These are phyloP conservation scores for Poecile atricapillus DNA, from an alignment of 2,113 vertebrate genomes.

Conservation along the genomic window DNA sequence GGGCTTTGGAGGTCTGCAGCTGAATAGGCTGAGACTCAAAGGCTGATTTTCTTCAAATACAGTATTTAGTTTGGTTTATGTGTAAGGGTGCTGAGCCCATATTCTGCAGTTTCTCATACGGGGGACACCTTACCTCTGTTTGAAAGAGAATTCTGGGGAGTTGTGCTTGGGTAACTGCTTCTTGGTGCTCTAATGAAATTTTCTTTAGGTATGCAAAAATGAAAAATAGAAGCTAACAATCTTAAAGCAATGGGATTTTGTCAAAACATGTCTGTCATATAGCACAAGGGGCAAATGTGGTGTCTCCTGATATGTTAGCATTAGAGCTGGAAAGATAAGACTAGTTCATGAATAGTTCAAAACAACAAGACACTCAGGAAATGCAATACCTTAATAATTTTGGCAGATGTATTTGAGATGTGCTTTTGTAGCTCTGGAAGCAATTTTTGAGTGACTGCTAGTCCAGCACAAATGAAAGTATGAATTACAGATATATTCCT, in stretches of 20 bases:
- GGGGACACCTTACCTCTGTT: not conserved
- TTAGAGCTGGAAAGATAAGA: not conserved
- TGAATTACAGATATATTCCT: not conserved
- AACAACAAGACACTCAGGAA: not conserved
- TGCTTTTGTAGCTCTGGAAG: conserved; percentile 28
- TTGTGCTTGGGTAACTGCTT: not conserved
- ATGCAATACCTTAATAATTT: conserved; percentile 1
- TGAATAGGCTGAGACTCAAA: conserved; percentile 16
- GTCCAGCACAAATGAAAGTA: not conserved
- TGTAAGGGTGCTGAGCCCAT: not conserved
- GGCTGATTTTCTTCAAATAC: conserved; percentile 1
- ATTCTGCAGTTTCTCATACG: not conserved
- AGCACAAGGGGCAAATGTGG: not conserved
- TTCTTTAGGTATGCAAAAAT: not conserved
- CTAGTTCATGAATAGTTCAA: conserved; percentile 15
- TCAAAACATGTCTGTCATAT: not conserved
- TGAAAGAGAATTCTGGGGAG: not conserved
- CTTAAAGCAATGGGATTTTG: not conserved
- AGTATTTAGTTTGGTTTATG: not conserved
- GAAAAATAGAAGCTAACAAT: not conserved
- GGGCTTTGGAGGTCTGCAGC: conserved; percentile 23
- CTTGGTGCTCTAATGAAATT: not conserved
- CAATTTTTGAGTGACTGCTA: conserved; percentile 1
- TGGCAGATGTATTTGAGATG: conserved; percentile 13
- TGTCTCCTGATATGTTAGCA: not conserved